Conservation (phyloP, 2,113 vertebrate genomes). For the Bos indicus region DNA sequence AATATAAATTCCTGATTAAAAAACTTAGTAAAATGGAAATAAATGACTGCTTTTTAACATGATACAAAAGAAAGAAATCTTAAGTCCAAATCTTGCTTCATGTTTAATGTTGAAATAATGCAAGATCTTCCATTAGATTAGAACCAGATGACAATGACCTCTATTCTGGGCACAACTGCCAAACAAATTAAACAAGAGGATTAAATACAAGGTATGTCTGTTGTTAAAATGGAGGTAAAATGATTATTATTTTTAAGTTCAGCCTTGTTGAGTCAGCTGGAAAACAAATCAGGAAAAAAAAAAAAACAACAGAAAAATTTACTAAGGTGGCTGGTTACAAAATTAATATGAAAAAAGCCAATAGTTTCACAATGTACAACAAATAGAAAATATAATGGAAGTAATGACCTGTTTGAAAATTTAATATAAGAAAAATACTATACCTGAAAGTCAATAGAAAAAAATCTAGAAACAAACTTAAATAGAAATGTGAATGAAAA, state of each 20-base stretch:
- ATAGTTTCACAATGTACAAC: neutral
- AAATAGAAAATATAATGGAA: conserved; percentile 20
- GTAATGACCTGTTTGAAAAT: conserved; percentile 29
- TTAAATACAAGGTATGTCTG: conserved; percentile 40
- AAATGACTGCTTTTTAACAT: conserved; percentile 36
- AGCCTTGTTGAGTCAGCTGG: neutral
- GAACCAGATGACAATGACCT: neutral
- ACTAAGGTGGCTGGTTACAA: conserved; percentile 16
- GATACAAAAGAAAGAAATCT: conserved; percentile 23
- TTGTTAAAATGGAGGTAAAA: conserved; percentile 7
- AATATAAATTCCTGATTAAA: neutral
- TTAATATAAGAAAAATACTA: neutral
- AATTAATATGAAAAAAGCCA: conserved; percentile 44
- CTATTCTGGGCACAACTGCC: conserved; percentile 31
- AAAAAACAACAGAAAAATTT: neutral
- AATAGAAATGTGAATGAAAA: conserved; percentile 15
- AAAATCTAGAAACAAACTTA: neutral
- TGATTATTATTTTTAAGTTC: conserved; percentile 40
- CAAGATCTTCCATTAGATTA: conserved; percentile 26
- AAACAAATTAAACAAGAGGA: conserved; percentile 36
- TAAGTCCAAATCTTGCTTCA: conserved; percentile 33
- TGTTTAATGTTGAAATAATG: conserved; percentile 24
- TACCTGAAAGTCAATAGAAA: neutral
- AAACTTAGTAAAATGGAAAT: conserved; percentile 37
- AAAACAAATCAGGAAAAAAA: conserved; percentile 31